A percentile compares a stretch with the other conserved stretches of the same genome.
Conservation (phyloP, 2,113 vertebrate genomes). For the Sorex fumeus region DNA sequence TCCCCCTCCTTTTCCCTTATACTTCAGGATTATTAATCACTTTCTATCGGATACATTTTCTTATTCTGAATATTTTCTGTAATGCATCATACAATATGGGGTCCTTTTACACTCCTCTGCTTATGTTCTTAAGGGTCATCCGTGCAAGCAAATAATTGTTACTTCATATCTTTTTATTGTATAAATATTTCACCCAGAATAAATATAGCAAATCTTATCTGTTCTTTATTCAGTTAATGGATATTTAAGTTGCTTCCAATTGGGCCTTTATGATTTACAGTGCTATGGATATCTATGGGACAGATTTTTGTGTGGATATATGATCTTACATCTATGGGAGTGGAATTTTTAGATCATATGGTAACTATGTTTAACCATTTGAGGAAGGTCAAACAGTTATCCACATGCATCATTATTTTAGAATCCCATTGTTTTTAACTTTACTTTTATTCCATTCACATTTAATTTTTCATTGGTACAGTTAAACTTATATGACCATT, state of each 20-base stretch:
- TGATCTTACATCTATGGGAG: background rate
- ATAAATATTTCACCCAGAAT: background rate
- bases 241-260: background rate
- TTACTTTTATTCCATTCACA: background rate
- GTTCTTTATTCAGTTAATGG: background rate
- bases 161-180: background rate
- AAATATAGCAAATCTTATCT: background rate
- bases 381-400: no score
- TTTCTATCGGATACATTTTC: background rate
- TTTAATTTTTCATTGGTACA: background rate
- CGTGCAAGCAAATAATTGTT: background rate
- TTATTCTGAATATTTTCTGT: background rate
- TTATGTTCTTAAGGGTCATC: background rate
- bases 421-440: background rate
- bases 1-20: background rate
- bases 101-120: background rate
- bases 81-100: background rate
- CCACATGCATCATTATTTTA: background rate
- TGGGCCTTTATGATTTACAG: background rate
- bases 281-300: background rate
- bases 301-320: background rate
- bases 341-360: background rate
- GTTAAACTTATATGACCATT: background rate
- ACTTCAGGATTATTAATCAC: background rate
- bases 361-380: no score